Evolutionary conservation across 2,888 invertebrate genomes (phyloP).

Genomic region (Parnassius glacialis): DNA sequence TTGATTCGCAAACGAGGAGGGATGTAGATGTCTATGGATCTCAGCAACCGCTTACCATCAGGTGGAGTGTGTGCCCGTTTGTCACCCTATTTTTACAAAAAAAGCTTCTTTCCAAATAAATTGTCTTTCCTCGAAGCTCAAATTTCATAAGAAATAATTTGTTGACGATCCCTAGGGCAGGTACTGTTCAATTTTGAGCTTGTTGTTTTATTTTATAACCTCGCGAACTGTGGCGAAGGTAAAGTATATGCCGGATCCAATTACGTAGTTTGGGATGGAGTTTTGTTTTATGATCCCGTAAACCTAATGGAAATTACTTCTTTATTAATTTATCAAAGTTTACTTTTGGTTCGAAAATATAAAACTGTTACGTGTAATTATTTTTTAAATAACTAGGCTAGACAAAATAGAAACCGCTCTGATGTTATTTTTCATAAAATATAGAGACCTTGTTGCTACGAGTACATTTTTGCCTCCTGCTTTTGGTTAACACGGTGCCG

Average conservation of each 20-base stretch:
- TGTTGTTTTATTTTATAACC: conserved; percentile 22
- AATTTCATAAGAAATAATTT: conserved; percentile 3
- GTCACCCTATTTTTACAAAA: too few species aligned
- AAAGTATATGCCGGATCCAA: conserved; percentile 14
- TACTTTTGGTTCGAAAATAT: not conserved
- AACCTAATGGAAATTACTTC: conserved; percentile 14
- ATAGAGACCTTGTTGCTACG: too few species aligned
- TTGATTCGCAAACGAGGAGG: too few species aligned
- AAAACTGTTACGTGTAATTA: too few species aligned
- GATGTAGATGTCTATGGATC: too few species aligned
- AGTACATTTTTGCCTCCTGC: too few species aligned
- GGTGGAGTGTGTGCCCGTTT: too few species aligned
- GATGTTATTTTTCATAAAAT: too few species aligned
- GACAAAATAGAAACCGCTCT: too few species aligned
- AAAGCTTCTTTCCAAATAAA: not conserved
- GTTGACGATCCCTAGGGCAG: conserved; percentile 1
- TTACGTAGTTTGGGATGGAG: conserved; percentile 15
- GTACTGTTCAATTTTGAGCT: conserved; percentile 18
- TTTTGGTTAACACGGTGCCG: too few species aligned
- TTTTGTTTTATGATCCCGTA: conserved; percentile 19
- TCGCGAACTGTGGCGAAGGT: conserved; percentile 18
- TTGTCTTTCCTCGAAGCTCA: not conserved
- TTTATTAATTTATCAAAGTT: conserved; percentile 8
- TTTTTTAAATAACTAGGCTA: too few species aligned
- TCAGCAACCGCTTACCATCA: too few species aligned